Evolutionary conservation across 2,113 vertebrate genomes (phyloP).

Genomic region (Mobula hypostoma): DNA sequence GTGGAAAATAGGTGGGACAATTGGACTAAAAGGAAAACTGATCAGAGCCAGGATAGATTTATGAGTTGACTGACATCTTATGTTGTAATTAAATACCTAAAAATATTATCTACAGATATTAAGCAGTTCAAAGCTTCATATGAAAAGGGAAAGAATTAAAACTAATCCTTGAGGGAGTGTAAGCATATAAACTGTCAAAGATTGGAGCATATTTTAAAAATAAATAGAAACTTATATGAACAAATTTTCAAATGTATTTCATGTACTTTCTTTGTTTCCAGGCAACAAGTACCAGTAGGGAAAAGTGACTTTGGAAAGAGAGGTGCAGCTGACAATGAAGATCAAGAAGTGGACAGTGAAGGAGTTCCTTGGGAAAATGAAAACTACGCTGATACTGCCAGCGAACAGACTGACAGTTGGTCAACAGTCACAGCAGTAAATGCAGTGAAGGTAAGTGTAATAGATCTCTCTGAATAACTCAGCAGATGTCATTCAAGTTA

Average conservation of each 20-base stretch:
- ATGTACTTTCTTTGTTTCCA: background rate
- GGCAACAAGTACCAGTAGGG: conserved; percentile 41
- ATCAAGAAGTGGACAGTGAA: conserved; percentile 52
- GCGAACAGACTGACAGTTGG: background rate
- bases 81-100: no score
- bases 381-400: conserved; percentile 47
- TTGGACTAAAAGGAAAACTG: no score
- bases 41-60: no score
- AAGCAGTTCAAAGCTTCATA: background rate
- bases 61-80: no score
- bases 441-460: conserved; percentile 16
- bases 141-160: background rate
- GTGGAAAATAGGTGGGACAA: no score
- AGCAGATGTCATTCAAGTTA: background rate
- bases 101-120: no score
- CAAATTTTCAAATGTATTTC: background rate
- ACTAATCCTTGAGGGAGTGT: no score
- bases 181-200: background rate
- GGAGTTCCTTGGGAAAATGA: conserved; percentile 52
- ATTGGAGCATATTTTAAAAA: background rate
- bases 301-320: conserved; percentile 52
- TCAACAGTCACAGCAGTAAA: background rate
- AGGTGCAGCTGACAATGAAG: conserved; percentile 56
- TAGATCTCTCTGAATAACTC: background rate
- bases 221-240: background rate